These are phyloP conservation scores for Pseudorhiza aurosa DNA, from an alignment of 30 jellyfish, hydroid and myxozoan genomes.

Conservation along the genomic window DNA sequence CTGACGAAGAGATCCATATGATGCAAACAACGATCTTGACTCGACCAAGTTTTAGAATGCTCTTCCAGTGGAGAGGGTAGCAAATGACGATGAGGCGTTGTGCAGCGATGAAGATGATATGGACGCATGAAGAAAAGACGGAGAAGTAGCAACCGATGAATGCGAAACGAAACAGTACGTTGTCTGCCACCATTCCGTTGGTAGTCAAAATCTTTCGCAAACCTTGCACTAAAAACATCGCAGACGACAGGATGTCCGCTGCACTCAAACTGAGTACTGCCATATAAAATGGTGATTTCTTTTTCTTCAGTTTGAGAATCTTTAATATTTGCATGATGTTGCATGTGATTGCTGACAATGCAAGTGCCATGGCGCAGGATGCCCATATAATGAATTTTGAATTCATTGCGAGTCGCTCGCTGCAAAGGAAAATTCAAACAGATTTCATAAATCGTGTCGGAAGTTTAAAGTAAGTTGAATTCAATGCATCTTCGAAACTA, in stretches of 20 bases:
- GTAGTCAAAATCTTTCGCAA: conserved; percentile 5
- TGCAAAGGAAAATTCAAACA: too few species aligned
- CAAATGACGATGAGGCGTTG: conserved; percentile 27
- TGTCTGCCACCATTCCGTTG: conserved; percentile 1
- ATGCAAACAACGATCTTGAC: background rate
- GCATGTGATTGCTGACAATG: background rate
- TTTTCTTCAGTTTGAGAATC: background rate
- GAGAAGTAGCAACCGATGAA: conserved; percentile 32
- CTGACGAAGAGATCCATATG: conserved; percentile 10
- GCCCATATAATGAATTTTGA: background rate
- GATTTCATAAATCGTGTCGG: too few species aligned
- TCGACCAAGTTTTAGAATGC: background rate
- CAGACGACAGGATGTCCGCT: conserved; percentile 9
- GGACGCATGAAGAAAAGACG: conserved; percentile 13
- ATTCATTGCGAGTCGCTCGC: too few species aligned
- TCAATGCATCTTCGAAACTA: too few species aligned
- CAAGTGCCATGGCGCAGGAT: background rate
- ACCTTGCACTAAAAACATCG: conserved; percentile 27
- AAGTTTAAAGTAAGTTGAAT: too few species aligned
- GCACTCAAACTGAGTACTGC: conserved; percentile 14
- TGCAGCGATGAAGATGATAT: conserved; percentile 21
- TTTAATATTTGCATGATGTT: background rate
- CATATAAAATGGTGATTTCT: background rate
- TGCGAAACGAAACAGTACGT: conserved; percentile 27
- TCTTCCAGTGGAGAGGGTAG: conserved; percentile 2